Base-by-base conservation (phyloP, 2,113 vertebrate species). In the Maccullochella peelii region DNA sequence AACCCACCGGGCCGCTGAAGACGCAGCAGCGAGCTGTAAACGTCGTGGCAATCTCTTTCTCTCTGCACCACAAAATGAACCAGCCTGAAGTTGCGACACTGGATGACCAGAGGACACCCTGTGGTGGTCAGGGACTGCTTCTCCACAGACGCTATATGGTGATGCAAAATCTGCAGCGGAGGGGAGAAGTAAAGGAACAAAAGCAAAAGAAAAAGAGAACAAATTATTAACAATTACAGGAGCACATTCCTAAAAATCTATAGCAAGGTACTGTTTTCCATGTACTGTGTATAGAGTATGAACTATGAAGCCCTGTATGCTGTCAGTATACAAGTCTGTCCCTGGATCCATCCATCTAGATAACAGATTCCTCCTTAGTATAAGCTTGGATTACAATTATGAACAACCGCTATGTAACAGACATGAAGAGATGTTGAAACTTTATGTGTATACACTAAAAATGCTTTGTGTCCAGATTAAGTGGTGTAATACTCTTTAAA, bases 41-140 rank as follows among this genome's bases (percentile, higher is more conserved):
- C 94, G 77, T 99, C 98, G 59, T 99, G 98, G 89, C 98, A 99
- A 87, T 99, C 98, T 76, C 98, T 95, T 85, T 99, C 98, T 83
- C 97, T 95, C 54, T 97, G 97, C 72, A 99, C 95, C 38, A 99
- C 94, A 73, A 99, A 99, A 89, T 99, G 97, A 79, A 99, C 97
- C 78, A 96, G 91, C 38, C 98, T 94, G 93, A 99, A 99, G 92
- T 99, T 99, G 67, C 98, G 97, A 91, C 98, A 99, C 90, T 98
- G 97, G 89, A 99, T 98, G 85, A 98, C 96, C 79, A 99, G 95
- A 1, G 98, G 98, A 81, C 98, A 99, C 80, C 98, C 98, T 14
- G 95, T 95, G 79, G 98, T 97, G 67, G 98, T 99, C 92, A 99
- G 94, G 25, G 98, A 95, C 62, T 98, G 96, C 84, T 99, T 99